A percentile compares a stretch with the other conserved stretches of the same genome.
phyloP scores from a whole-genome alignment of 2,888 invertebrate species.

The Pandemis heparana region DNA sequence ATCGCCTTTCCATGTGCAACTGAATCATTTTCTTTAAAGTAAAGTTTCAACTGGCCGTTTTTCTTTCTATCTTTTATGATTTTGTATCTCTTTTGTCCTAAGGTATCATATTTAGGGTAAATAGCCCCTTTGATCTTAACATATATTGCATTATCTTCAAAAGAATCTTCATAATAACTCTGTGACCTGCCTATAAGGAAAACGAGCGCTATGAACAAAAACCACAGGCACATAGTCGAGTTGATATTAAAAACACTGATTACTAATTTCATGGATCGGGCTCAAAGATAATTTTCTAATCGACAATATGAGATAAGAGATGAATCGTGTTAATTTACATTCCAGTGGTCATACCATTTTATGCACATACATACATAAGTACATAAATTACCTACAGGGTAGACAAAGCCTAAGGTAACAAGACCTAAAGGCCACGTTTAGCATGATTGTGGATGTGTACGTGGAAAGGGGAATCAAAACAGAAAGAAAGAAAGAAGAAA shows the following conservation, averaged over 20 bases:
- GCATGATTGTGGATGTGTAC: no score
- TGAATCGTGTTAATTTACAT: neutral
- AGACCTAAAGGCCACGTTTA: no score
- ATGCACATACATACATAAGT: neutral
- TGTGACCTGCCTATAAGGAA: neutral
- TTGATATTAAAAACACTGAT: neutral
- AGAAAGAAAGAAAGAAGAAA: no score
- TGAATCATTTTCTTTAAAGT: neutral
- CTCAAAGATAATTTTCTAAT: slow-evolving; percentile 39
- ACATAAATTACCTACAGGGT: no score
- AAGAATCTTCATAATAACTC: slow-evolving; percentile 43
- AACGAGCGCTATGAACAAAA: neutral
- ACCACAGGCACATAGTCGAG: neutral
- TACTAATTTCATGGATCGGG: neutral
- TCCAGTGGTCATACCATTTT: neutral
- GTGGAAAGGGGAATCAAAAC: no score
- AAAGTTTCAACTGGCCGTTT: neutral
- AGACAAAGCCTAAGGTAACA: no score
- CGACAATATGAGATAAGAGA: slow-evolving; percentile 1
- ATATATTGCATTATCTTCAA: neutral
- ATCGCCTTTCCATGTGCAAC: neutral
- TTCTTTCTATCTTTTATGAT: slow-evolving; percentile 42
- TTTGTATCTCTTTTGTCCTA: slow-evolving; percentile 51
- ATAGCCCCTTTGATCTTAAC: neutral
- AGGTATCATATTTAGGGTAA: neutral